Percentiles rank a stretch among this genome's conserved stretches.
Evolutionary conservation across 2,113 vertebrate genomes (phyloP).

Genomic region (Arizona elegans): DNA sequence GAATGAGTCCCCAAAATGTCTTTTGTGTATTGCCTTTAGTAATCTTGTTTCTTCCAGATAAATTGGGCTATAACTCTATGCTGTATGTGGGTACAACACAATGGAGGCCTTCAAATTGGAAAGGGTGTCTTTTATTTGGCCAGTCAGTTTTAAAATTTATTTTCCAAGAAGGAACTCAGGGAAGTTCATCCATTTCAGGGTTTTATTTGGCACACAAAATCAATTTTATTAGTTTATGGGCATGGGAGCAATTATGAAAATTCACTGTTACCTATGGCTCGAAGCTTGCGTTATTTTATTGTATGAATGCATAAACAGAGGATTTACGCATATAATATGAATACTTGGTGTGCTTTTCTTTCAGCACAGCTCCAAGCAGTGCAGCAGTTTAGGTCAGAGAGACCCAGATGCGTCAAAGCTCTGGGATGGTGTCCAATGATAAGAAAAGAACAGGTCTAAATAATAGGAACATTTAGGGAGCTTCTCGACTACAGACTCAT

Average conservation of each 20-base stretch:
- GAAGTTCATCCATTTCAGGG: neutral
- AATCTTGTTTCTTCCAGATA: neutral
- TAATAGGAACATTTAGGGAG: neutral
- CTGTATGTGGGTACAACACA: neutral
- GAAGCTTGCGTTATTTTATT: neutral
- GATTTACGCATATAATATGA: neutral
- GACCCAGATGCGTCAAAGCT: constrained; percentile 18
- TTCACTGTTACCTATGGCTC: neutral
- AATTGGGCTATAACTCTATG: neutral
- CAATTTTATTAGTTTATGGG: neutral
- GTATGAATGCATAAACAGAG: neutral
- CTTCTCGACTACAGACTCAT: neutral
- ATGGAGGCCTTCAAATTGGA: neutral
- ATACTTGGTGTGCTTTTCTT: neutral
- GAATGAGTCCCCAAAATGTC: neutral
- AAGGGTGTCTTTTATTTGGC: neutral
- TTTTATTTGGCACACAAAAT: neutral
- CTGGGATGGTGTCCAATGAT: constrained; percentile 19
- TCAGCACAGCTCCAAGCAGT: neutral
- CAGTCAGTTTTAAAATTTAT: neutral
- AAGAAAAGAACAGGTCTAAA: neutral
- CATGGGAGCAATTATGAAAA: neutral
- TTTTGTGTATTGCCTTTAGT: neutral
- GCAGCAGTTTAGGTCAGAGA: constrained; percentile 22
- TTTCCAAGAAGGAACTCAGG: neutral